phyloP scores from a whole-genome alignment of 2,888 invertebrate genomes.

The Drosophila prostipennis region DNA sequence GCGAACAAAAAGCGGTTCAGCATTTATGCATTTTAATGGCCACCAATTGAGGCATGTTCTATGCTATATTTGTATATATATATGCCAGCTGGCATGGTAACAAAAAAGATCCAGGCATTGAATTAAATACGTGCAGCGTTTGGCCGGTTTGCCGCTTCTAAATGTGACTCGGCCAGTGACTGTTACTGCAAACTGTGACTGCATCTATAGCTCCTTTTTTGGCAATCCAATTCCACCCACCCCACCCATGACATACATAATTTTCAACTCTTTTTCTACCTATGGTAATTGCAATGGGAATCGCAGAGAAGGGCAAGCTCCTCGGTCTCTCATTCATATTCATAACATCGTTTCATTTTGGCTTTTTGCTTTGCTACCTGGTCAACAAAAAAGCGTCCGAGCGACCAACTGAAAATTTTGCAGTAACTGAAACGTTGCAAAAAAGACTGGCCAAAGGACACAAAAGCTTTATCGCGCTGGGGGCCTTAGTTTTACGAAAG shows the following conservation, averaged over 20 bases:
- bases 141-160: conserved; percentile 36
- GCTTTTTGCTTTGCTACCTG: conserved; percentile 48
- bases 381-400: conserved; percentile 31
- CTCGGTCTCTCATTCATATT: conserved; percentile 69
- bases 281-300: conserved; percentile 48
- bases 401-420: conserved; percentile 20
- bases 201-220: conserved; percentile 20
- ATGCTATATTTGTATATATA: conserved; percentile 10
- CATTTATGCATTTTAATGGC: conserved; percentile 75
- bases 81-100: conserved; percentile 18
- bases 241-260: conserved; percentile 46
- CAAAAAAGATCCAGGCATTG: conserved; percentile 35
- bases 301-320: conserved; percentile 16
- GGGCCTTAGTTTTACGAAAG: conserved; percentile 29
- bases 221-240: conserved; percentile 21
- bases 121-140: conserved; percentile 62
- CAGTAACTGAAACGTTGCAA: conserved; percentile 64
- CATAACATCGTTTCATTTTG: conserved; percentile 70
- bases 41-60: conserved; percentile 66
- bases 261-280: conserved; percentile 53
- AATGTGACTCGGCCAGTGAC: conserved; percentile 21
- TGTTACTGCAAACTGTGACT: conserved; percentile 18
- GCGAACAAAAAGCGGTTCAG: conserved; percentile 52
- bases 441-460: conserved; percentile 50
- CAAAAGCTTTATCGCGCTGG: conserved; percentile 59